These are phyloP conservation scores for Steatornis caripensis DNA, from an alignment of 2,113 vertebrate species.

Conservation along the genomic window DNA sequence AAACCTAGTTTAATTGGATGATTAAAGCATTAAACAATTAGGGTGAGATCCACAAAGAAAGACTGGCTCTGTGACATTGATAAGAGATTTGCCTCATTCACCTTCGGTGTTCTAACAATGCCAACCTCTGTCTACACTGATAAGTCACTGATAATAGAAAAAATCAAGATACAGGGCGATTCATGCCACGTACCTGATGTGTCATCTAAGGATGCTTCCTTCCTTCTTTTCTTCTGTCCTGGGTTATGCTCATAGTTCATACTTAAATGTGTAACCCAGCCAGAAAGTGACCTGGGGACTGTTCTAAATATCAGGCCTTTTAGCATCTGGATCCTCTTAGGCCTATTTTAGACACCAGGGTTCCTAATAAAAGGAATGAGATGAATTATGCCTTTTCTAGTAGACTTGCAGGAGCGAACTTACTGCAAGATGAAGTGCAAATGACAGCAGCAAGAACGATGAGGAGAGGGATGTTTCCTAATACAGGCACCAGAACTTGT, in stretches of 20 bases:
- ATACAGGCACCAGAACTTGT: background rate
- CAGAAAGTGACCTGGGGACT: background rate
- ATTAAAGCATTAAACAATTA: background rate
- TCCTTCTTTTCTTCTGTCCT: background rate
- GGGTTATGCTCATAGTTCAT: background rate
- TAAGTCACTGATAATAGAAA: background rate
- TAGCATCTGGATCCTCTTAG: background rate
- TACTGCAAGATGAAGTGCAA: background rate
- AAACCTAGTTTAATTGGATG: background rate
- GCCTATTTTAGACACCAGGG: background rate
- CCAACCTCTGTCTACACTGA: background rate
- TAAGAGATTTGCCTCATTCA: background rate
- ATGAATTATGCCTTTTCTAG: background rate
- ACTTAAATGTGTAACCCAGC: background rate
- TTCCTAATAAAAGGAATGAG: background rate
- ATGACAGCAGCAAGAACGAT: background rate
- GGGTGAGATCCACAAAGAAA: background rate
- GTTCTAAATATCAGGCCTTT: background rate
- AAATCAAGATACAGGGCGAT: background rate
- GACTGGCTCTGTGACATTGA: background rate
- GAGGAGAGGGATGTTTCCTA: background rate
- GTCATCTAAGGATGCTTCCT: background rate
- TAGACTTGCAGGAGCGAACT: background rate
- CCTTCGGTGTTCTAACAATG: background rate
- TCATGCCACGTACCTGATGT: background rate